Percentiles rank a stretch among this genome's conserved stretches.
phyloP scores from a whole-genome alignment of 2,888 invertebrate species.

The Mechanitis messenoides region DNA sequence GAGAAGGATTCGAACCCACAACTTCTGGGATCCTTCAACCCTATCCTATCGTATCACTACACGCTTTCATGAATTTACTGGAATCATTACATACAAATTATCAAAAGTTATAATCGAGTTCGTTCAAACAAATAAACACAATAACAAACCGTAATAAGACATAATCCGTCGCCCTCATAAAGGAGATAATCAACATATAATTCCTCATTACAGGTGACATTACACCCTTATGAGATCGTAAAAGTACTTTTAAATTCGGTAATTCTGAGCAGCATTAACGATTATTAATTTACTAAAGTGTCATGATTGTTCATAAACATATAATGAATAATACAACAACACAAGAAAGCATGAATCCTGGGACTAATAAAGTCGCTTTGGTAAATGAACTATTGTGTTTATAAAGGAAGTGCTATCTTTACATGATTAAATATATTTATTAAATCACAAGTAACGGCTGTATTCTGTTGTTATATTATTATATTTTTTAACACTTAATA shows the following conservation, averaged over 20 bases:
- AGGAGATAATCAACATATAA: constrained; percentile 35
- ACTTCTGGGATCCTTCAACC: too few relatives aligned
- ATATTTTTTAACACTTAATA: too few relatives aligned
- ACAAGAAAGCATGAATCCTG: too few relatives aligned
- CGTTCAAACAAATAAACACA: background rate
- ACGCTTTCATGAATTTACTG: too few relatives aligned
- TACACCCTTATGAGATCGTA: constrained; percentile 43
- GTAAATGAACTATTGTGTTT: too few relatives aligned
- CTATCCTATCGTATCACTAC: too few relatives aligned
- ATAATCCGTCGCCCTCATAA: constrained; percentile 35
- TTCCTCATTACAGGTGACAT: constrained; percentile 34
- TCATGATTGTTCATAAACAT: background rate
- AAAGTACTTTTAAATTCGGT: constrained; percentile 31
- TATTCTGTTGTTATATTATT: too few relatives aligned
- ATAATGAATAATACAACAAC: background rate
- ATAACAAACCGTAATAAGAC: constrained; percentile 20
- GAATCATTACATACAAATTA: background rate
- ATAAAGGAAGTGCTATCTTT: too few relatives aligned
- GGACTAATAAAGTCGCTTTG: too few relatives aligned
- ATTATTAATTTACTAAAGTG: constrained; percentile 16
- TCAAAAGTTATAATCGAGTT: background rate
- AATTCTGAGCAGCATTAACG: background rate
- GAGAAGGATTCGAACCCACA: too few relatives aligned
- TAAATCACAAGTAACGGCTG: too few relatives aligned
- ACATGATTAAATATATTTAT: too few relatives aligned